Percentiles rank a stretch among this genome's conserved stretches.
These are phyloP conservation scores for Orius insidiosus DNA, from an alignment of 1,140 invertebrate species.

Conservation along the genomic window DNA sequence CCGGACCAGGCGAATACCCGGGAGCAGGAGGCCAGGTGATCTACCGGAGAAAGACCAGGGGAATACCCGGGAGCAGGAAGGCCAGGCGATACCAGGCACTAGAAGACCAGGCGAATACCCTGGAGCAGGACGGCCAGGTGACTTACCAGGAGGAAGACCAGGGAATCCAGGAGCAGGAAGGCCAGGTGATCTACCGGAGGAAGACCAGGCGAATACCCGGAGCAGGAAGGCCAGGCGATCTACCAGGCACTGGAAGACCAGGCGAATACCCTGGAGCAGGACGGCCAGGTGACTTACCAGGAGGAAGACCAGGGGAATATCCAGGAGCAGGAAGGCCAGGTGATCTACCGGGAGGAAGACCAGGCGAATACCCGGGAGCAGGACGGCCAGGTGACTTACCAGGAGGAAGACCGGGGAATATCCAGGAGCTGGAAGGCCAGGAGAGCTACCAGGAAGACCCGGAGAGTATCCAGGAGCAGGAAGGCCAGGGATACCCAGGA, in stretches of 20 bases:
- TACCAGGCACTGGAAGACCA: slow-evolving; percentile 4
- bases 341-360: slow-evolving; percentile 8
- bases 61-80: too few species aligned
- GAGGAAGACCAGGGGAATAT: slow-evolving; percentile 9
- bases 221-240: neutral
- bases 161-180: too few species aligned
- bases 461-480: slow-evolving; percentile 12
- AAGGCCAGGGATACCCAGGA: slow-evolving; percentile 11
- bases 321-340: slow-evolving; percentile 12
- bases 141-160: slow-evolving; percentile 13
- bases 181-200: too few species aligned
- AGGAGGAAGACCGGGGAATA: slow-evolving; percentile 14
- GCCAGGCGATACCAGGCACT: too few species aligned
- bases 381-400: slow-evolving; percentile 3
- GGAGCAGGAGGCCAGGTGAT: slow-evolving; percentile 11
- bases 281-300: slow-evolving; percentile 10
- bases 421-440: slow-evolving; percentile 12
- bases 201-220: slow-evolving; percentile 14
- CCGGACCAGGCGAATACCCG: slow-evolving; percentile 14
- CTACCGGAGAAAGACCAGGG: slow-evolving; percentile 16
- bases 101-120: slow-evolving; percentile 13
- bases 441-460: slow-evolving; percentile 14
- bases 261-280: slow-evolving; percentile 9
- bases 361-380: slow-evolving; percentile 13
- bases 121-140: slow-evolving; percentile 12